Conservation (phyloP, 2,888 invertebrate species). For the Drepana falcataria region DNA sequence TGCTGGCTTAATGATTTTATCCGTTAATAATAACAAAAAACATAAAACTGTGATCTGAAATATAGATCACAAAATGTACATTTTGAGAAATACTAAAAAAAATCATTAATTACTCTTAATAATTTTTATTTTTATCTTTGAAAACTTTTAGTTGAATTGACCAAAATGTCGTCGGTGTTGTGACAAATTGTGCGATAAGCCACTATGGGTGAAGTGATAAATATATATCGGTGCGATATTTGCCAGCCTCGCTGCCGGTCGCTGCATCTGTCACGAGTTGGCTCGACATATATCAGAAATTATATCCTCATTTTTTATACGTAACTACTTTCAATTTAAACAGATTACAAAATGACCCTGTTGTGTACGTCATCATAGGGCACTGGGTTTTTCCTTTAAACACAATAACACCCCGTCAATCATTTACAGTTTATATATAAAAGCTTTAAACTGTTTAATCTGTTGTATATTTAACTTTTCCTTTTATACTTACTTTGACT, state of each 20-base stretch:
- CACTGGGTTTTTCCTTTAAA: neutral
- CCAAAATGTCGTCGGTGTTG: conserved; percentile 42
- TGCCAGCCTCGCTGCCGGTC: conserved; percentile 28
- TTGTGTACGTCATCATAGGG: neutral
- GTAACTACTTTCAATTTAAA: neutral
- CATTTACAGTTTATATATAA: neutral
- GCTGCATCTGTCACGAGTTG: conserved; percentile 9
- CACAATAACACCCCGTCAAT: neutral
- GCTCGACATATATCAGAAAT: neutral
- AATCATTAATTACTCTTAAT: neutral
- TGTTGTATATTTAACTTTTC: no score
- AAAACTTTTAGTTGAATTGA: conserved; percentile 42
- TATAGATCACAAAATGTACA: no score
- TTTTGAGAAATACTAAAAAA: no score
- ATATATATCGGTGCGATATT: conserved; percentile 43
- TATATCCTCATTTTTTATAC: neutral
- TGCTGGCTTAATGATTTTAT: no score
- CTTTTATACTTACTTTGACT: no score
- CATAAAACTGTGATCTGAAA: no score
- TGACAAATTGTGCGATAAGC: conserved; percentile 74
- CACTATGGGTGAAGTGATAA: conserved; percentile 22
- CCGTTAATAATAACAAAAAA: no score
- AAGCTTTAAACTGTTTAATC: neutral
- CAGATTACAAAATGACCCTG: neutral
- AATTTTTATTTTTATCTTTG: conserved; percentile 39